Evolutionary conservation across 2,113 vertebrate genomes (phyloP).

Genomic region (Larimichthys polyactis): DNA sequence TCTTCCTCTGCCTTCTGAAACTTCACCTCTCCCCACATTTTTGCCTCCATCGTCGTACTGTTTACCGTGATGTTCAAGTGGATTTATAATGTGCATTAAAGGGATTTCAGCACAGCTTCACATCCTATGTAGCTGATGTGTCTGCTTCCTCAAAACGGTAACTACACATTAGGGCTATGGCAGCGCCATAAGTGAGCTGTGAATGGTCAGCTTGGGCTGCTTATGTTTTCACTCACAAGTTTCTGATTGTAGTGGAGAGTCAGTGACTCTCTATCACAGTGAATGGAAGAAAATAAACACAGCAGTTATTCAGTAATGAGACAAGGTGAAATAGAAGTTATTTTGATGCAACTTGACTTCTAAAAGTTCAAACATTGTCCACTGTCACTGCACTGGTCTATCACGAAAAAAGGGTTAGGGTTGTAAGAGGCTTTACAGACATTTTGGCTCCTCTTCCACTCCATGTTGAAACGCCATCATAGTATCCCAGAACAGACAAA

Average conservation of each 20-base stretch:
- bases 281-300: no score
- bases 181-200: neutral
- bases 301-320: neutral
- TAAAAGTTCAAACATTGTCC: neutral
- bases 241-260: no score
- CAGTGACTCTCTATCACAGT: no score
- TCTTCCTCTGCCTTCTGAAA: neutral
- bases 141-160: neutral
- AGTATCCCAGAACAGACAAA: no score
- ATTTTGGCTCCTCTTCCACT: no score
- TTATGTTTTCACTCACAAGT: no score
- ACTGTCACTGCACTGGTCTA: neutral
- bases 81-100: neutral
- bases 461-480: no score
- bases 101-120: no score
- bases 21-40: slow-evolving; percentile 1
- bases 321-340: neutral
- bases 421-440: no score
- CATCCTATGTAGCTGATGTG: no score
- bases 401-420: neutral
- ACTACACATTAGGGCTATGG: neutral
- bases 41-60: neutral
- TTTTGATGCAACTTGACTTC: neutral
- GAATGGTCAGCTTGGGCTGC: neutral
- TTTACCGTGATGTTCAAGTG: neutral